Base-by-base conservation (phyloP, 2,113 vertebrate species). In the Myotis davidii region DNA sequence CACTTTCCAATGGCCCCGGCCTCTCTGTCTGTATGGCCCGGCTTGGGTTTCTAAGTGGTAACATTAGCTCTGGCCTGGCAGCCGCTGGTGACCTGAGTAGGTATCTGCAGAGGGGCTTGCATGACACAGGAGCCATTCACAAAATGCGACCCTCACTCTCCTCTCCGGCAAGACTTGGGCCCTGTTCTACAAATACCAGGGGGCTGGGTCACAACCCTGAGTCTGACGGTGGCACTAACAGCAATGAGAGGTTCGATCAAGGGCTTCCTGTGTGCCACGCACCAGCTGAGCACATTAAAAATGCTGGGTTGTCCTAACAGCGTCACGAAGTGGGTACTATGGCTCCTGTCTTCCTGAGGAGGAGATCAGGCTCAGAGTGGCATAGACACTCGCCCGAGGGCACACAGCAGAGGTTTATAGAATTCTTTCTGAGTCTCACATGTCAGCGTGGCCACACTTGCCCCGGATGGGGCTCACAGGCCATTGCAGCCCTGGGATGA, bases 11-110 rank as follows among this genome's bases (percentile, higher is more conserved):
- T 84, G 93, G 64, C 90, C 74, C 11, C 0, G 0, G 39, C 9
- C 8, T 92, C 82, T 89, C 50, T 3, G 48, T 91, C 56, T 4
- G 48, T 34, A 25, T 21, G 83, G 86, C 48, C 67, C 65, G 52
- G 96, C 89, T 97, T 95, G 52, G 79, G 96, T 97, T 97, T 97
- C 96, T 11, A 8, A 70, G 34, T 2, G 3, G 97, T 97, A 96
- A 97, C 78, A 34, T 91, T 89, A 97, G 84, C 92, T 52, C 83
- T 39, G 16, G 56, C 56, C 70, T 93, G 23, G 11, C 54, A 67
- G 84, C 67, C 1, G 0, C 81, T 2, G 0, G 29, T 84, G 93
- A 96, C 67, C 82, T 50, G 61, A 45, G 91, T n/a, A 91, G 89
- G n/a, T 88, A 54, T 84, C 95, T 29, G 4, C 70, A 70, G 83